Percentiles rank a stretch among this genome's conserved stretches.
Conservation (phyloP, 1,140 invertebrate species). For the Drosophila sp. region DNA sequence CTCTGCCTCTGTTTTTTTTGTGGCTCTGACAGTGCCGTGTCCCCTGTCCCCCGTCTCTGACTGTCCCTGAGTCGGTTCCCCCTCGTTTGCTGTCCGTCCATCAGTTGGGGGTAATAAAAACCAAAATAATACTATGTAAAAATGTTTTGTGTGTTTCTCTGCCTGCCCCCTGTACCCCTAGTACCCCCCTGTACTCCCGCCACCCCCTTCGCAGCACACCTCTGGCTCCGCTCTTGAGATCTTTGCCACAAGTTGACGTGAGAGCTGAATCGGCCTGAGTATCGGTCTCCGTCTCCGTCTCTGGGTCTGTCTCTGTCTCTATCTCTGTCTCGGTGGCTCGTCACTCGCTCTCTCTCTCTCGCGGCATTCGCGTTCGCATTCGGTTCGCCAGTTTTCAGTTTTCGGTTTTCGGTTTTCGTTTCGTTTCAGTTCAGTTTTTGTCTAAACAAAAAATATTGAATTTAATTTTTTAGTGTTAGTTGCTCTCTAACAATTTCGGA, state of each 20-base stretch:
- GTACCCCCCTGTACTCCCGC: no score
- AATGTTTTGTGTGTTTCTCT: conserved; percentile 73
- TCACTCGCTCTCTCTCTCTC: conserved; percentile 35
- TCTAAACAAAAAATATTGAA: conserved; percentile 85
- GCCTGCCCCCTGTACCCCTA: no score
- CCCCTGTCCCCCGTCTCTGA: not conserved
- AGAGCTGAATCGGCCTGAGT: conserved; percentile 39
- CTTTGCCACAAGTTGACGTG: conserved; percentile 31
- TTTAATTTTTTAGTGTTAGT: conserved; percentile 85
- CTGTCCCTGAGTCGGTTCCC: not conserved
- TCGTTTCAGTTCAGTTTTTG: conserved; percentile 76
- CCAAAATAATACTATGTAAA: conserved; percentile 83
- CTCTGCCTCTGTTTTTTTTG: not conserved
- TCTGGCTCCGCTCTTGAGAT: conserved; percentile 11
- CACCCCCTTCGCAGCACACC: not conserved
- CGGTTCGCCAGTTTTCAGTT: conserved; percentile 68
- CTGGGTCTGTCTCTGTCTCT: not conserved
- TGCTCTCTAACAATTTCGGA: conserved; percentile 84
- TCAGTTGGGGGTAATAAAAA: conserved; percentile 65
- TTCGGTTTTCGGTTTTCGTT: conserved; percentile 78
- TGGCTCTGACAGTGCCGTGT: not conserved
- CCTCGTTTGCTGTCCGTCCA: conserved; percentile 17
- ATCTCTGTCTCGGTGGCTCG: conserved; percentile 32
- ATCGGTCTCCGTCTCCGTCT: conserved; percentile 23
- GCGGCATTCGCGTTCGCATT: conserved; percentile 72